These are phyloP conservation scores for Cryptotermes secundus DNA, from an alignment of 1,140 invertebrate species.

Conservation along the genomic window DNA sequence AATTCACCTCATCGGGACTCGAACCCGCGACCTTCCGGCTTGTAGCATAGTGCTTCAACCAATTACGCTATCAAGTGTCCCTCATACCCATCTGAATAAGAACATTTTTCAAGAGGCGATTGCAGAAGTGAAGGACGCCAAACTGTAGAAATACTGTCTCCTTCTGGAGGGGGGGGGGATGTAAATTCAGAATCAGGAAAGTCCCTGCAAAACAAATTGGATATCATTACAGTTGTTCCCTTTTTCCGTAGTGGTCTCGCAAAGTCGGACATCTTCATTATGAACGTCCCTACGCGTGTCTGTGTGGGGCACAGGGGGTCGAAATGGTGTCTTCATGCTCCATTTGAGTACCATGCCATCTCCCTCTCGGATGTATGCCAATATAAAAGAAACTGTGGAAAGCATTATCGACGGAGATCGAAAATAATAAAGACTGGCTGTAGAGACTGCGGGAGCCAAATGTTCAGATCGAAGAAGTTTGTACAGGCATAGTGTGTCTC, in stretches of 20 bases:
- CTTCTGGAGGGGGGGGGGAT: no score
- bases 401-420: conserved; percentile 1
- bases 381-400: background rate
- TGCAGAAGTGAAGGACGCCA: no score
- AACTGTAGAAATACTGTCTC: no score
- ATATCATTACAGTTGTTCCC: background rate
- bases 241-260: background rate
- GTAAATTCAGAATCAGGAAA: no score
- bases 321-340: background rate
- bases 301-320: background rate
- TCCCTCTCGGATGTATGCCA: background rate
- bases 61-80: no score
- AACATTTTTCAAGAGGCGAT: no score
- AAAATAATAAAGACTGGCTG: background rate
- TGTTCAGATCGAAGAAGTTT: background rate
- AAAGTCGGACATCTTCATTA: background rate
- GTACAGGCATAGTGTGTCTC: background rate
- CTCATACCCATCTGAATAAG: no score
- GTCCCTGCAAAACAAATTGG: background rate
- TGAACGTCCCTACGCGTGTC: background rate
- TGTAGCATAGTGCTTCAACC: no score
- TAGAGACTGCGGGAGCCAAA: background rate
- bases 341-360: background rate
- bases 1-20: no score
- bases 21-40: no score